These are phyloP conservation scores for Pholis gunnellus DNA, from an alignment of 2,113 vertebrate genomes.

Conservation along the genomic window DNA sequence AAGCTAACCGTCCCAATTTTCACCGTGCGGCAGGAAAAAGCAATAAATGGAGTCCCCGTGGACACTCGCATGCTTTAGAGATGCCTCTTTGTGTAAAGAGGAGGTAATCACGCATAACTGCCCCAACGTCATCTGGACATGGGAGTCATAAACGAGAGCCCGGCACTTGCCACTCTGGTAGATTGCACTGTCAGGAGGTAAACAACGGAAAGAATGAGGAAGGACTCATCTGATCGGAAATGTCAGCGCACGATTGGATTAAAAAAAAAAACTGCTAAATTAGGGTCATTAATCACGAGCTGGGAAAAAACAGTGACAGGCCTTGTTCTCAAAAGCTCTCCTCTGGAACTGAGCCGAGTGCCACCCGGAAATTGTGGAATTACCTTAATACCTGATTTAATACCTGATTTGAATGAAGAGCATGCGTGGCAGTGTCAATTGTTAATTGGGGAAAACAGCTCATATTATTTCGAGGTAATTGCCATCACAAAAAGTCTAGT, in stretches of 20 bases:
- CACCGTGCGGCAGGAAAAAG: conserved; percentile 39
- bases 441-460: conserved; percentile 66
- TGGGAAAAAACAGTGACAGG: conserved; percentile 67
- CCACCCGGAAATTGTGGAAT: conserved; percentile 78
- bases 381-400: conserved; percentile 76
- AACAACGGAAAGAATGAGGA: conserved; percentile 78
- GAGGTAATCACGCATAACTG: conserved; percentile 69
- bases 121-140: conserved; percentile 65
- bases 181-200: conserved; percentile 77
- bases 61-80: conserved; percentile 47
- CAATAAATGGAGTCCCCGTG: conserved; percentile 60
- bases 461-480: conserved; percentile 57
- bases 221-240: conserved; percentile 78
- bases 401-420: conserved; percentile 69
- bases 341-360: conserved; percentile 69
- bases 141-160: conserved; percentile 64
- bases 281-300: conserved; percentile 84
- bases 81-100: conserved; percentile 56
- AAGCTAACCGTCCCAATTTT: conserved; percentile 53
- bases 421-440: conserved; percentile 59
- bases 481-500: conserved; percentile 46
- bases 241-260: conserved; percentile 83
- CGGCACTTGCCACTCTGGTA: conserved; percentile 44
- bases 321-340: conserved; percentile 70
- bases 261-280: conserved; percentile 77